Conservation (phyloP, 2,113 vertebrate species). For the Crotophaga sulcirostris region DNA sequence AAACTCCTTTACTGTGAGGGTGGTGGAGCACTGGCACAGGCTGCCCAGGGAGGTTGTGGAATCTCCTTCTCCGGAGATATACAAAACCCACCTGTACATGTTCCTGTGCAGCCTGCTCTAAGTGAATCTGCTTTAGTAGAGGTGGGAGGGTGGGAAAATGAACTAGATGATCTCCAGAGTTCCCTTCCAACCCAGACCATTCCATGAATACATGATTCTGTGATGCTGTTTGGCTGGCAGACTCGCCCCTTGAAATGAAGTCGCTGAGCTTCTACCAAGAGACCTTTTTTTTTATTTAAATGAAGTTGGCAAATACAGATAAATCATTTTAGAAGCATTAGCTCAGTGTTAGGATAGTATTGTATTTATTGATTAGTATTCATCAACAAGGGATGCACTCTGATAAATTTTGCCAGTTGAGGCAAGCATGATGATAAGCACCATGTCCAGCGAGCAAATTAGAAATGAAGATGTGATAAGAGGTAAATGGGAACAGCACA, state of each 20-base stretch:
- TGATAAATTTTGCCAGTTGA: neutral
- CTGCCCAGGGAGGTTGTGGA: too few species aligned
- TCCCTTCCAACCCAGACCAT: too few species aligned
- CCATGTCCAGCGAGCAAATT: neutral
- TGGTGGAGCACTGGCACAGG: too few species aligned
- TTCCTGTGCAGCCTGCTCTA: too few species aligned
- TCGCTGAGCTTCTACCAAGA: neutral
- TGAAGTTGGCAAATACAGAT: neutral
- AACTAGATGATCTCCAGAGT: too few species aligned
- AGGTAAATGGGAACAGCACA: fast-evolving
- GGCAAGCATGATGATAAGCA: neutral
- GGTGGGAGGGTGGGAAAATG: too few species aligned
- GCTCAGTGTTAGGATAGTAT: neutral
- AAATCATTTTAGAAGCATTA: slow-evolving; percentile 29
- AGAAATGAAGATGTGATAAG: neutral
- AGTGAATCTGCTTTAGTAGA: too few species aligned
- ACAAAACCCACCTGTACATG: too few species aligned
- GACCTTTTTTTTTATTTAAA: neutral
- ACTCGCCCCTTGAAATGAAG: neutral
- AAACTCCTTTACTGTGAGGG: too few species aligned
- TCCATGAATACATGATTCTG: too few species aligned
- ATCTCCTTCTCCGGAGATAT: too few species aligned
- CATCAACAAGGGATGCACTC: neutral
- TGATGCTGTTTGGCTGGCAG: neutral
- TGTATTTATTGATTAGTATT: neutral